These are phyloP conservation scores for Caenorhabditis doughertyi DNA, from an alignment of 2,888 invertebrate genomes.

Conservation along the genomic window DNA sequence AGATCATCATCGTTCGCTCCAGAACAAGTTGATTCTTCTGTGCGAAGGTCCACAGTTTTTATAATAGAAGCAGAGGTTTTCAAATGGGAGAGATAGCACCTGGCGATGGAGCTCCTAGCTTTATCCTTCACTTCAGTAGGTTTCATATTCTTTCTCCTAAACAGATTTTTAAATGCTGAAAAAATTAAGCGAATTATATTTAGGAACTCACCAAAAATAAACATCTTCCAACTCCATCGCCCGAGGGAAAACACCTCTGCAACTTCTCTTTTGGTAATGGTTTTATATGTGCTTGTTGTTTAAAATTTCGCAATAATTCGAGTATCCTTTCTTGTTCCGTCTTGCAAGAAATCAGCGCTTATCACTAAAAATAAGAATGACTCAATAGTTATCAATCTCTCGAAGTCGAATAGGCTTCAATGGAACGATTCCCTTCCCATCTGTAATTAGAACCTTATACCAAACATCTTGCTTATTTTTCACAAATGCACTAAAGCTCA, in stretches of 20 bases:
- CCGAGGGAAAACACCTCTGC: not conserved
- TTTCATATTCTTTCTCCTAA: constrained; percentile 13
- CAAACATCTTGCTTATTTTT: too few species aligned
- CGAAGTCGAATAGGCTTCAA: too few species aligned
- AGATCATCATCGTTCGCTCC: not conserved
- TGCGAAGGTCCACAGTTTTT: not conserved
- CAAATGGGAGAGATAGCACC: constrained; percentile 4
- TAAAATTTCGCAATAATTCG: constrained; percentile 27
- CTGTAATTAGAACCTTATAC: too few species aligned
- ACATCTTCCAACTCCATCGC: not conserved
- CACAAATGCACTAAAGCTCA: not conserved
- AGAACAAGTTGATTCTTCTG: not conserved
- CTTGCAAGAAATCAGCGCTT: too few species aligned
- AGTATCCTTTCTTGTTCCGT: too few species aligned
- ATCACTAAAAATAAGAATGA: not conserved
- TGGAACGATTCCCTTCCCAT: too few species aligned
- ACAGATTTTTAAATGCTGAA: not conserved
- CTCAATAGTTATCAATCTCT: not conserved
- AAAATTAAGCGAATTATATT: not conserved
- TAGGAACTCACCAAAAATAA: constrained; percentile 17
- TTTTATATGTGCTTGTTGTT: constrained; percentile 26
- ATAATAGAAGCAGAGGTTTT: constrained; percentile 3
- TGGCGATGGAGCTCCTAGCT: not conserved
- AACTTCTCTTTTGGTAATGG: not conserved
- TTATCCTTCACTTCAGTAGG: not conserved